phyloP scores from a whole-genome alignment of 92 coral and sea anemone genomes.

The Umimayanthus kanabou region DNA sequence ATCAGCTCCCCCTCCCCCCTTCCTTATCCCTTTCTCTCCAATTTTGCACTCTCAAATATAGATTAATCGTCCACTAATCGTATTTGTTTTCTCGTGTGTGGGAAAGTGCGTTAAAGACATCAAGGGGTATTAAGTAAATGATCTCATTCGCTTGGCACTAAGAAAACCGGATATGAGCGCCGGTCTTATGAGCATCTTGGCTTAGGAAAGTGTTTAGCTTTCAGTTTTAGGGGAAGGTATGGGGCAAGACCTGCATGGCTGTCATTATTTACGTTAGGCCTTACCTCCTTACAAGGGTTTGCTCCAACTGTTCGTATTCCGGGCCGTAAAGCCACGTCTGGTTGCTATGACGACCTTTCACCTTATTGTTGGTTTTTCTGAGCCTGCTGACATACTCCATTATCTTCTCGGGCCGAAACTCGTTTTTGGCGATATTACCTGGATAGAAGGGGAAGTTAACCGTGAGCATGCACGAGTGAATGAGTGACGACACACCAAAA shows the following conservation, averaged over 20 bases:
- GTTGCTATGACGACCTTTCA: slow-evolving; percentile 90
- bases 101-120: too few species aligned
- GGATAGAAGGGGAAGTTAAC: background rate
- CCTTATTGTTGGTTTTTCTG: slow-evolving; percentile 47
- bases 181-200: too few species aligned
- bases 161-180: background rate
- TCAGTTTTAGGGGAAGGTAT: too few species aligned
- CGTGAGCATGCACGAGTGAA: too few species aligned
- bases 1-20: too few species aligned
- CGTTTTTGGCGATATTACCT: slow-evolving; percentile 68
- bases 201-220: too few species aligned
- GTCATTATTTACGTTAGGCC: background rate
- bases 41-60: too few species aligned
- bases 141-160: too few species aligned
- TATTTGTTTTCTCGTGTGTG: background rate
- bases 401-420: slow-evolving; percentile 59
- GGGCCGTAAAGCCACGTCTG: slow-evolving; percentile 69
- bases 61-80: too few species aligned
- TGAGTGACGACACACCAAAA: too few species aligned
- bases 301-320: slow-evolving; percentile 45
- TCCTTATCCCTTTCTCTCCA: too few species aligned
- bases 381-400: slow-evolving; percentile 63
- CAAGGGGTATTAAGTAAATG: background rate
- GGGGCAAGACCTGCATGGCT: too few species aligned
- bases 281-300: slow-evolving; percentile 58